These are phyloP conservation scores for Nixonia krombeini DNA, from an alignment of 1,140 invertebrate genomes.

Conservation along the genomic window DNA sequence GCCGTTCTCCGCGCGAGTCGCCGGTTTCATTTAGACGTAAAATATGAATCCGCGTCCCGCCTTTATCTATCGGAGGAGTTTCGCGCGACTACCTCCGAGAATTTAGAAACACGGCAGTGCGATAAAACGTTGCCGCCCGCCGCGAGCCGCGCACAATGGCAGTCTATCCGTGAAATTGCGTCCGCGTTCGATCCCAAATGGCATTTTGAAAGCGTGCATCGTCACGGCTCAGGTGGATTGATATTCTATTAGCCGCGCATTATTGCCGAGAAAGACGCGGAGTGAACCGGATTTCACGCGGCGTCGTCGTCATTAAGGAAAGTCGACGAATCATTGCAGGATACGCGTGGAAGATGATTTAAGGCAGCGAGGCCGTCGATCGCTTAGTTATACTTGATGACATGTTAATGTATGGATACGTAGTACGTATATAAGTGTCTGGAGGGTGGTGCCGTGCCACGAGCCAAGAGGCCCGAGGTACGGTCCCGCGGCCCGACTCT, in stretches of 20 bases:
- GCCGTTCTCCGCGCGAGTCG: constrained; percentile 15
- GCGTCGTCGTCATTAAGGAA: not conserved
- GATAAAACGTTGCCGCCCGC: too few species aligned
- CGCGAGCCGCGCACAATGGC: too few species aligned
- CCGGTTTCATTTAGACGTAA: constrained; percentile 33
- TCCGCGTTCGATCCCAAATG: not conserved
- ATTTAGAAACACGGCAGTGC: too few species aligned
- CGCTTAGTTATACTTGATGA: constrained; percentile 54
- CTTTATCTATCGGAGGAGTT: too few species aligned
- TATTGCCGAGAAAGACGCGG: constrained; percentile 6
- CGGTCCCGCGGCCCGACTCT: constrained; percentile 48
- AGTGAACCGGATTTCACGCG: constrained; percentile 19
- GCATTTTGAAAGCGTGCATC: constrained; percentile 23
- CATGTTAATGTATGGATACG: constrained; percentile 67
- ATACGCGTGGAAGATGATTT: constrained; percentile 32
- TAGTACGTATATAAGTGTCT: constrained; percentile 60
- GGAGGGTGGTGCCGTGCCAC: constrained; percentile 52
- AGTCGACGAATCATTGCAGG: constrained; percentile 4
- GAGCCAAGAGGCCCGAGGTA: constrained; percentile 55
- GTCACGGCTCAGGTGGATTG: constrained; percentile 14
- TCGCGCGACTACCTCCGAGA: too few species aligned
- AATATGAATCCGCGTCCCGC: constrained; percentile 33
- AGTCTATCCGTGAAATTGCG: too few species aligned
- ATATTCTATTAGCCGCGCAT: constrained; percentile 20
- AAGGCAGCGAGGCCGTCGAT: constrained; percentile 18